phyloP scores from a whole-genome alignment of 2,113 vertebrate genomes.

The Aptenodytes forsteri region DNA sequence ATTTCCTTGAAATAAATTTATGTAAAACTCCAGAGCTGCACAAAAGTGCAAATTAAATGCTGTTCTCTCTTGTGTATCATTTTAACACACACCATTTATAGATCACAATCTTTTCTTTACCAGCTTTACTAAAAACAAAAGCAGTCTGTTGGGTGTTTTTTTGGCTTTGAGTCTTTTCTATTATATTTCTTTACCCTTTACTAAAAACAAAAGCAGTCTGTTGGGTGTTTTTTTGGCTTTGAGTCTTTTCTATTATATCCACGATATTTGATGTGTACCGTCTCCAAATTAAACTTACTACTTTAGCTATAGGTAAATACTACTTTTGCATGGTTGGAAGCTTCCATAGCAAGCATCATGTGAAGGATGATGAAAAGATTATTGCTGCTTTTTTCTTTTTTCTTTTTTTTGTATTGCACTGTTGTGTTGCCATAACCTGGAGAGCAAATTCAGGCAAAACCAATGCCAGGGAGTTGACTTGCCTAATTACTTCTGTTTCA shows the following conservation, averaged over 20 bases:
- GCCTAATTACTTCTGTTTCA: not conserved
- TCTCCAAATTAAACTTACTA: not conserved
- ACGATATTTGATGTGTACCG: not conserved
- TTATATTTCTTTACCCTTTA: not conserved
- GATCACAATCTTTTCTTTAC: not conserved
- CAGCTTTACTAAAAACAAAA: not conserved
- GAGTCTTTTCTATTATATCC: not conserved
- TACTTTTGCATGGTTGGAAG: not conserved
- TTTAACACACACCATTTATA: not conserved
- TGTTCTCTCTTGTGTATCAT: not conserved
- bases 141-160: not conserved
- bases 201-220: not conserved
- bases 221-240: not conserved
- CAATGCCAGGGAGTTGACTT: not conserved
- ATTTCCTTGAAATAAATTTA: conserved; percentile 20
- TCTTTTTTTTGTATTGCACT: not conserved
- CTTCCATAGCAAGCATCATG: not conserved
- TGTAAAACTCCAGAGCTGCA: not conserved
- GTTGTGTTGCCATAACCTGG: not conserved
- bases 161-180: not conserved
- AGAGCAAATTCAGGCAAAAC: not conserved
- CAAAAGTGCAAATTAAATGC: not conserved
- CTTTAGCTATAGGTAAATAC: not conserved
- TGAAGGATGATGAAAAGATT: not conserved
- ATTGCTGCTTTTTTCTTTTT: not conserved